Percentiles rank a stretch among this genome's conserved stretches.
Conservation (phyloP, 2,888 invertebrate genomes). For the Pachymerium ferrugineum region DNA sequence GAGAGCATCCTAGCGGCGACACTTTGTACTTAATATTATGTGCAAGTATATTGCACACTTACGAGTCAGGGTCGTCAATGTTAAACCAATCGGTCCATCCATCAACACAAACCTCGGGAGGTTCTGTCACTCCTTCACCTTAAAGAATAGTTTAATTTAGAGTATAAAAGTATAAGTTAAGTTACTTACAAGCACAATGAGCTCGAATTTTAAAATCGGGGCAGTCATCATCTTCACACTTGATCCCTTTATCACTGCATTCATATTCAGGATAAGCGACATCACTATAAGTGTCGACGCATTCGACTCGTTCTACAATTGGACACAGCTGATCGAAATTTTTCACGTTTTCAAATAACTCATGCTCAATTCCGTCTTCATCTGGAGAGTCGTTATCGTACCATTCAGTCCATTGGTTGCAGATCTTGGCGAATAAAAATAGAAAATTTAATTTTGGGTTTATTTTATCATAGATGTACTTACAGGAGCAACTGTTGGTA, state of each 20-base stretch:
- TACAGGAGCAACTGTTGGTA: background rate
- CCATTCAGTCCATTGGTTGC: slow-evolving; percentile 27
- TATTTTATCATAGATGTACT: background rate
- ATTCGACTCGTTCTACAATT: background rate
- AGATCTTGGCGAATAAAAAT: background rate
- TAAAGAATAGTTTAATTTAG: background rate
- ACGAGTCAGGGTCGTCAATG: slow-evolving; percentile 37
- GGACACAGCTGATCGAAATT: slow-evolving; percentile 6
- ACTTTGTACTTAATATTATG: background rate
- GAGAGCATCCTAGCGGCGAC: no score
- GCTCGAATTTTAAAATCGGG: slow-evolving; percentile 28
- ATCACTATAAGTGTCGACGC: background rate
- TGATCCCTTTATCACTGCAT: background rate
- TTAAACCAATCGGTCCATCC: slow-evolving; percentile 48
- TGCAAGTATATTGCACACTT: background rate
- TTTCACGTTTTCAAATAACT: background rate
- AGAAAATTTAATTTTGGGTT: background rate
- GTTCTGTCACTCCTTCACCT: background rate
- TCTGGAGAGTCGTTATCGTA: background rate
- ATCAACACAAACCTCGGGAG: slow-evolving; percentile 39
- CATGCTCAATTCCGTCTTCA: background rate
- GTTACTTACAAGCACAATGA: slow-evolving; percentile 1
- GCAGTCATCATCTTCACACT: background rate
- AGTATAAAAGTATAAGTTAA: background rate
- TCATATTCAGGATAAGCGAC: background rate